Percentiles rank a stretch among this genome's conserved stretches.
Evolutionary conservation across 2,113 vertebrate genomes (phyloP).

Genomic region (Cariama cristata): DNA sequence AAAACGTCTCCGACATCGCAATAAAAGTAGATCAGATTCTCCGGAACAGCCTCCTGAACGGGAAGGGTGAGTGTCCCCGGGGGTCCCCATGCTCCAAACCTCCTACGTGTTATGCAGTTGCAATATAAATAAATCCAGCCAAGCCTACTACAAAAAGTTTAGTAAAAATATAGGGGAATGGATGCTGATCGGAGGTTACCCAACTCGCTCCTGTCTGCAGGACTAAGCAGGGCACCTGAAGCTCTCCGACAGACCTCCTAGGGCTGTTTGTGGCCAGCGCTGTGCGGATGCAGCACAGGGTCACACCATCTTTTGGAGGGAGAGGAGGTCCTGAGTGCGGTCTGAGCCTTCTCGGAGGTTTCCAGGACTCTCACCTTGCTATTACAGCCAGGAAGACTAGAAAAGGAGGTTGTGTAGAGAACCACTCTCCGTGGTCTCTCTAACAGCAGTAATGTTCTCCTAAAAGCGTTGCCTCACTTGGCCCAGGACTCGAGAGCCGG

Average conservation of each 20-base stretch:
- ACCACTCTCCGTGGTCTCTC: accelerated
- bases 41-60: constrained; percentile 84
- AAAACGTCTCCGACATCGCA: constrained; percentile 94
- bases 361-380: not conserved
- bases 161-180: not conserved
- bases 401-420: not conserved
- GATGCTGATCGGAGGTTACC: not conserved
- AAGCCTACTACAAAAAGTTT: not conserved
- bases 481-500: not conserved
- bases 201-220: not conserved
- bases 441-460: not conserved
- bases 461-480: not conserved
- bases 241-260: not conserved
- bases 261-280: not conserved
- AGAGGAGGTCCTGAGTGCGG: not conserved
- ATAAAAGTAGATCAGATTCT: constrained; percentile 94
- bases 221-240: not conserved
- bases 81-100: accelerated
- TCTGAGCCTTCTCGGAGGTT: not conserved
- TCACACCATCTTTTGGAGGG: not conserved
- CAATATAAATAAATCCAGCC: not conserved
- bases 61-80: constrained; percentile 77
- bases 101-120: accelerated
- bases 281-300: not conserved
- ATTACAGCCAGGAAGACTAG: not conserved